Evolutionary conservation across 2,888 invertebrate genomes (phyloP), one percentile per base, ranked within the genome.

Genomic region (Mycalesis mineus): DNA sequence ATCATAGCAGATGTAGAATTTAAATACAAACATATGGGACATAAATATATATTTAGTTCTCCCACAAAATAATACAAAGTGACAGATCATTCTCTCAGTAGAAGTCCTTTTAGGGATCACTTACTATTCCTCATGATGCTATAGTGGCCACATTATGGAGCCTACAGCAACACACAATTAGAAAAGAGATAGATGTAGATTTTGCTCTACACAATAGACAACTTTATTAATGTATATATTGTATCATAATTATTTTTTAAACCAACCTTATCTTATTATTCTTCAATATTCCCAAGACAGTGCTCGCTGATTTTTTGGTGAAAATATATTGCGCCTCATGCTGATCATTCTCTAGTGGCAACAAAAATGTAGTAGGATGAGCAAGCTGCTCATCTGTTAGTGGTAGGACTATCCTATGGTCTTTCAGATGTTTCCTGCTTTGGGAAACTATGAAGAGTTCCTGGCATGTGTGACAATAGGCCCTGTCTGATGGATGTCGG

Each of bases 301-400:
- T 93, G 9, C 88, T 71, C 4, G 94, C 90, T 28, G 95, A 91
- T 62, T 92, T 91, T 62, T 92, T 89, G 1, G 94, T 92, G 80
- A 98, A 98, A 68, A 97, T 92, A 78, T 95, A 97, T 78, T 97
- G 97, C 0, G 97, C 97, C 82, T 97, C 96, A 22, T 93, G 93
- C 66, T 95, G 94, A 50, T 95, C 92, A 81, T 95, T 92, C 45
- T 93, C 92, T 11, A 95, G 73, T 0, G 96, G 92, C 29, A 91
- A 90, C 8, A 97, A 77, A 71, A 96, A 90, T 55, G 91, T 88
- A 0, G 94, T 93, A 0, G 96, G 95, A 66, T 91, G 88, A 2
- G 72, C 69, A 17, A 95, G 77, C 62, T 92, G 86, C 62, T 93
- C 82, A 69, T 93, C 91, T 0, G 89, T 87, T 6, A 95, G 70